Base-by-base conservation (phyloP, 2,888 invertebrate genomes). In the Lepas anatifera region DNA sequence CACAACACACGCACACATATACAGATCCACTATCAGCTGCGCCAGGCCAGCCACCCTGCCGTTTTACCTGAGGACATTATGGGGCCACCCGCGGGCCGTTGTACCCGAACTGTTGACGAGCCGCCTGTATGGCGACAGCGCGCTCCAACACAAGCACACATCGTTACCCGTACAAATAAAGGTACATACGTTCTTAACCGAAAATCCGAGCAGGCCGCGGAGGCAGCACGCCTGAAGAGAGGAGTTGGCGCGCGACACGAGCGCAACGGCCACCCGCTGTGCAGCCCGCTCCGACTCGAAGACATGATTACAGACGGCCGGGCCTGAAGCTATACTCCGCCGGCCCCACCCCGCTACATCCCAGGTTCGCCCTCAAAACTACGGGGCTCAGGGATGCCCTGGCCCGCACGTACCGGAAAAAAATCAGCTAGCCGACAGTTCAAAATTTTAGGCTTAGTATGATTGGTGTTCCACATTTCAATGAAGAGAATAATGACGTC, bases 151-250 rank as follows among this genome's bases (percentile, higher is more conserved):
- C 58, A n/a, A 58, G 22, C 32, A 10, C 8, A 32, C 35, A n/a
- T 35, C 29, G 32, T 58, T 58, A 58, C 58, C 58, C 58, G 58
- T 58, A 58, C 58, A 58, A 58, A 58, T 58, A 35, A 35, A 58
- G 58, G 58, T 58, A 35, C 58, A 32, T 32, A 32, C 32, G 32
- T 35, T 58, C 10, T 16, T 16, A 41, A 16, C 41, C 16, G 18
- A 22, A 32, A 58, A 18, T 3, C 22, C 10, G 25, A 13, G 6
- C 7, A 25, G 29, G 18, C 16, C 16, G n/a, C 11, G n/a, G n/a
- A n/a, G n/a, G n/a, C n/a, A n/a, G n/a, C n/a, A n/a, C 58, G 35
- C 18, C 22, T 1, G 32, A 25, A 32, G 13, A 22, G 11, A n/a
- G n/a, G 50, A 25, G 27, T 2, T 11, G 25, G 25, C 27, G 27